Conservation (phyloP, 2,113 vertebrate species). For the Astatoreochromis straeleni region DNA sequence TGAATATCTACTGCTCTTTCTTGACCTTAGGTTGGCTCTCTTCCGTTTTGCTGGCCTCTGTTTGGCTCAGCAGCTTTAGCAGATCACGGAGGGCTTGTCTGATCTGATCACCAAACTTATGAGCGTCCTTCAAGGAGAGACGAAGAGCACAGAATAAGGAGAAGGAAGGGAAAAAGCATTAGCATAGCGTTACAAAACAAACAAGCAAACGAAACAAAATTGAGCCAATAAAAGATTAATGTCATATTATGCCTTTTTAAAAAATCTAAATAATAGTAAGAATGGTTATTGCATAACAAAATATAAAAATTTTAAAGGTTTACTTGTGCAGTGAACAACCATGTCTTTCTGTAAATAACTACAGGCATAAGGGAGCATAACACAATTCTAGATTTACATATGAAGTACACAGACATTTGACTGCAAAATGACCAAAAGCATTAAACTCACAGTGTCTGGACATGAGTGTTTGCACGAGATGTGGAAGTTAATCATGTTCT, state of each 20-base stretch:
- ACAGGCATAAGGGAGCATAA: neutral
- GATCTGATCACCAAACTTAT: slow-evolving; percentile 76
- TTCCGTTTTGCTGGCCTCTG: slow-evolving; percentile 51
- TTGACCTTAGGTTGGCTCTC: slow-evolving; percentile 37
- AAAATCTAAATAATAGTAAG: neutral
- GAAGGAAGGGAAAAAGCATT: neutral
- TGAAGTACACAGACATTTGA: neutral
- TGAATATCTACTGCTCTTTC: slow-evolving; percentile 37
- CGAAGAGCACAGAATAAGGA: neutral
- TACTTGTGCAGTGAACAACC: neutral
- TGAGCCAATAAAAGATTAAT: neutral
- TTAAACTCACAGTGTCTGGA: slow-evolving; percentile 76
- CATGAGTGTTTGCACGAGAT: slow-evolving; percentile 85
- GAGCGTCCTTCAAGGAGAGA: slow-evolving; percentile 68
- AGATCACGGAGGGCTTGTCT: slow-evolving; percentile 74
- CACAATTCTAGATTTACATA: neutral
- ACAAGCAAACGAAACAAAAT: neutral
- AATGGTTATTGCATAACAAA: neutral
- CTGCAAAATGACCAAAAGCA: neutral
- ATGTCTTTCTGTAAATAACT: neutral
- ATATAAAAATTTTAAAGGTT: neutral
- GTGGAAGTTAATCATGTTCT: slow-evolving; percentile 81
- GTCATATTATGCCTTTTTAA: neutral
- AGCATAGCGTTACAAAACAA: neutral
- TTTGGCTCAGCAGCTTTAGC: slow-evolving; percentile 68